Base-by-base conservation (phyloP, 2,797 vertebrate species). In the Anguilla marmorata region DNA sequence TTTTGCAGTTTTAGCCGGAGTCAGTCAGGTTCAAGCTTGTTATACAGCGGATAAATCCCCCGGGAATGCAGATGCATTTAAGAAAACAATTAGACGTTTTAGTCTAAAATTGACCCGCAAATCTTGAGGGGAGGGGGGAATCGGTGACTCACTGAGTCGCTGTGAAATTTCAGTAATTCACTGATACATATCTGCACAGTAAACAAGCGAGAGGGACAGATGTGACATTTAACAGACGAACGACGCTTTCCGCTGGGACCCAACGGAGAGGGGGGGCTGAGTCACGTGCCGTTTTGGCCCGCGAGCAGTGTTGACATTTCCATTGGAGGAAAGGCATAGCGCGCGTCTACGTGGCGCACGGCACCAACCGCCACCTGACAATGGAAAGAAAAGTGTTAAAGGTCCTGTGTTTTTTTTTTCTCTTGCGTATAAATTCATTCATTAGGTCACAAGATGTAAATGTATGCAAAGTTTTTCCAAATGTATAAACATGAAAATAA, bases 101-200 rank as follows among this genome's bases (percentile, higher is more conserved):
- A 45, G 21, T 19, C 2, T 8, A 33, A 54, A 74, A 58, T 27
- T 24, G 76, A 27, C 87, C 89, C 87, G 90, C 89, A 91, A 90
- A 86, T 87, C 30, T 69, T 87, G 90, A 0, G 89, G 89, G 89
- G 90, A 88, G 50, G 83, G 41, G 85, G 50, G 83, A 66, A 52
- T 85, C 86, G 48, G 16, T 72, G 85, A 19, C 16, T 90, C 2
- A n/a, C 89, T 90, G 72, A 91, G 92, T 89, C 89, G 88, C 37
- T 48, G 56, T 86, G n/a, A 86, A 86, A 84, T 90, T 76, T 83
- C 27, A 91, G 93, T 83, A 87, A 88, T 41, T 88, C 90, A 90
- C 89, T 89, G 89, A 90, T 92, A 69, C 60, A 86, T 92, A 89
- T 91, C 86, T 52, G 86, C 66, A 5, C 60, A 56, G 82, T 87